phyloP scores from a whole-genome alignment of 2,888 invertebrate species.

The Ophioninae sp. region DNA sequence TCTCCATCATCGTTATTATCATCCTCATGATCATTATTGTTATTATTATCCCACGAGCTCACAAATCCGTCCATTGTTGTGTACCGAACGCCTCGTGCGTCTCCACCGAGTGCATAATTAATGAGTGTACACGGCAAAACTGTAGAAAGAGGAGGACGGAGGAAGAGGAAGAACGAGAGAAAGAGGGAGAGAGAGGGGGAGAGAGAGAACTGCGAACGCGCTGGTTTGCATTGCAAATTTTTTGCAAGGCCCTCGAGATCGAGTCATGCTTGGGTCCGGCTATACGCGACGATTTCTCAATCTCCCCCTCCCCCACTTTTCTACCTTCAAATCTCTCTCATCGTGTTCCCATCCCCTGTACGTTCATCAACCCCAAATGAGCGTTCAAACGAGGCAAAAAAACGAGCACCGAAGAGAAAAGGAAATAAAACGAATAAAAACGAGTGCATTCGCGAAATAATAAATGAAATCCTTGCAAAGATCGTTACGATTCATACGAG shows the following conservation, averaged over 20 bases:
- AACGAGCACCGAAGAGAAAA: too few relatives aligned
- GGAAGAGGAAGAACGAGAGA: constrained; percentile 27
- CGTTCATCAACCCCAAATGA: background rate
- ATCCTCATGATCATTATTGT: background rate
- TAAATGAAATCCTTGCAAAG: too few relatives aligned
- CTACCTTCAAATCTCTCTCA: background rate
- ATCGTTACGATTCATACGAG: too few relatives aligned
- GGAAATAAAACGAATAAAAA: too few relatives aligned
- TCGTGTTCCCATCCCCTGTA: background rate
- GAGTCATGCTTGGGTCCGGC: constrained; percentile 44
- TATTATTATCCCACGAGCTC: constrained; percentile 51
- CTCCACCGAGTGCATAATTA: constrained; percentile 74
- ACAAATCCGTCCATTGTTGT: constrained; percentile 70
- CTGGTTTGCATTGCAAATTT: constrained; percentile 75
- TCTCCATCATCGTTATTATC: background rate
- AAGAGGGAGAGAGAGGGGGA: constrained; percentile 24
- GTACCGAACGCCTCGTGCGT: constrained; percentile 61
- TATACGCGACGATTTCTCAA: constrained; percentile 39
- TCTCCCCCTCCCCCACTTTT: background rate
- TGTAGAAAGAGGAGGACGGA: background rate
- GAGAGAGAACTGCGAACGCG: constrained; percentile 36
- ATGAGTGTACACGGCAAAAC: constrained; percentile 62
- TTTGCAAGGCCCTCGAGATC: constrained; percentile 46
- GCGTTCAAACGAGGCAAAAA: background rate
- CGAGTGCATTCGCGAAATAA: too few relatives aligned